Conservation (phyloP, 1,140 invertebrate genomes). For the Ceratina calcarata region DNA sequence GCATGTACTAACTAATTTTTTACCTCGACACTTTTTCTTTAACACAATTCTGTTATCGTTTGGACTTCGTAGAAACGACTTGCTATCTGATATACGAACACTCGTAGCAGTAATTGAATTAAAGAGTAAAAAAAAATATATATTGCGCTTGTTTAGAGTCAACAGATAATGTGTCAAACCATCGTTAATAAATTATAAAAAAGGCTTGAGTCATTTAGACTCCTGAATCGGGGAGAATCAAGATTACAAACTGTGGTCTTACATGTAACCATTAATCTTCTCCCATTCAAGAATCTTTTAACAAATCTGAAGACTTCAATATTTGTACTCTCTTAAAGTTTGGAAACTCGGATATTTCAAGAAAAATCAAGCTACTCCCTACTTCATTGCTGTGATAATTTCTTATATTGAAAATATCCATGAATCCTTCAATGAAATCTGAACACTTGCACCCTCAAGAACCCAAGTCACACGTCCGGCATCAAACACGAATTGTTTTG, state of each 20-base stretch:
- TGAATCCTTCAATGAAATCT: background rate
- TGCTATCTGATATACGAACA: no score
- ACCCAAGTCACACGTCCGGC: background rate
- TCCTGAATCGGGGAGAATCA: no score
- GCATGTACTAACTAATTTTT: background rate
- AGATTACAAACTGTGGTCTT: background rate
- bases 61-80: no score
- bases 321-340: background rate
- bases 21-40: background rate
- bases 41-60: background rate
- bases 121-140: no score
- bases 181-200: no score
- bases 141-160: no score
- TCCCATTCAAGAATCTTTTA: background rate
- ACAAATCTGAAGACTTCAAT: no score
- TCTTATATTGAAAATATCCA: background rate
- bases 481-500: no score
- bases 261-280: background rate
- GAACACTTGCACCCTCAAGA: background rate
- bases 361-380: no score
- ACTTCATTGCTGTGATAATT: background rate
- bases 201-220: no score
- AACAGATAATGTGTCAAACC: no score
- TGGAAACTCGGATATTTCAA: background rate
- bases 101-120: no score